A percentile compares a stretch with the other conserved stretches of the same genome.
Conservation (phyloP, 2,888 invertebrate genomes). For the Cantharis nigra region DNA sequence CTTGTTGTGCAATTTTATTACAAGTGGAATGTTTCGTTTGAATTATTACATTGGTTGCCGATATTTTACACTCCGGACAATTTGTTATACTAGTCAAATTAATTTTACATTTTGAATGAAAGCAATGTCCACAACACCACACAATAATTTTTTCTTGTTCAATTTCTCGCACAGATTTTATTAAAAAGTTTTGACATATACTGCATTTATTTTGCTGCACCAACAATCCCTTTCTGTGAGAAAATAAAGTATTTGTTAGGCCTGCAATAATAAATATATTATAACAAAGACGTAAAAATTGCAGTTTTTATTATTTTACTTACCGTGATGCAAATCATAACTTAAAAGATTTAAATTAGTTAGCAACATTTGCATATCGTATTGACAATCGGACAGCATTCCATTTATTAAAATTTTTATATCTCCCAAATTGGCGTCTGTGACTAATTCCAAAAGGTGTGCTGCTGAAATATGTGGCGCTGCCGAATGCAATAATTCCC, state of each 20-base stretch:
- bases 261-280: slow-evolving; percentile 41
- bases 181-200: slow-evolving; percentile 49
- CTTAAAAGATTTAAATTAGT: slow-evolving; percentile 70
- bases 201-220: slow-evolving; percentile 46
- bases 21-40: slow-evolving; percentile 17
- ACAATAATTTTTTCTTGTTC: slow-evolving; percentile 43
- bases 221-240: slow-evolving; percentile 47
- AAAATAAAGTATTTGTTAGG: slow-evolving; percentile 48
- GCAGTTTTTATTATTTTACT: slow-evolving; percentile 27
- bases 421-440: slow-evolving; percentile 65
- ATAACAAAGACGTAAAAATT: background rate
- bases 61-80: slow-evolving; percentile 50
- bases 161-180: slow-evolving; percentile 37
- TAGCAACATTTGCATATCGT: slow-evolving; percentile 73
- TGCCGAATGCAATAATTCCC: slow-evolving; percentile 60
- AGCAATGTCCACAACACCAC: slow-evolving; percentile 53
- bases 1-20: slow-evolving; percentile 12
- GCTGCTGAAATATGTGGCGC: slow-evolving; percentile 63
- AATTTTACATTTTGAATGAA: slow-evolving; percentile 44
- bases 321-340: slow-evolving; percentile 67
- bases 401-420: slow-evolving; percentile 64
- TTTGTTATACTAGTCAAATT: slow-evolving; percentile 37
- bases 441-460: slow-evolving; percentile 64
- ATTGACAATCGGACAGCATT: slow-evolving; percentile 76
- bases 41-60: slow-evolving; percentile 36